Evolutionary conservation across 2,888 invertebrate species (phyloP), one percentile per base, ranked within the genome.

Genomic region (Napeogenes inachia): DNA sequence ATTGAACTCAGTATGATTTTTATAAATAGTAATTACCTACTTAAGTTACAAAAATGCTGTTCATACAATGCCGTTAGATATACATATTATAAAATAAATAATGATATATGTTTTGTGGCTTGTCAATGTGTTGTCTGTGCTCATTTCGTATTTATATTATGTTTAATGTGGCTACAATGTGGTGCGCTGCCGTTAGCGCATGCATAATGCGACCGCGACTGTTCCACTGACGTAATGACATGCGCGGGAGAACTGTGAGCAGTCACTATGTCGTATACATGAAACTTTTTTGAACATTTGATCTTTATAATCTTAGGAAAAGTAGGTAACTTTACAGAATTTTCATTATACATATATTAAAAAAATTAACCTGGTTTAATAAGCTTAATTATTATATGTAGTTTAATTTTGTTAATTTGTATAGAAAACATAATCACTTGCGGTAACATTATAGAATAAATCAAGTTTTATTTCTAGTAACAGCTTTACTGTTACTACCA

Each of bases 141-240:
- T 30, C 50, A 50, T 30, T 50, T 21, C 30, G 21, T 5, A 13
- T n/a, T 21, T 13, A 13, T 50, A 30, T 10, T 30, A 50, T 30
- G 50, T 50, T 21, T 50, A 30, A 50, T 42, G 30, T 50, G 8
- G 30, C 30, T 21, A 50, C 50, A 50, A 30, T 50, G 50, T 30
- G 8, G 21, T 21, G 12, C 50, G 50, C 30, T 50, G 86, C 88
- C 87, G 87, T 87, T 88, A 87, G 72, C 70, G 79, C 78, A 85
- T 85, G 80, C 81, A 72, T 85, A 84, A 86, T 86, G 79, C 71
- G 75, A 50, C 76, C 82, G 42, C 42, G 42, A 78, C 76, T 82
- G 77, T 77, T 80, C 75, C 73, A 78, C 79, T 77, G 77, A 80
- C 76, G 79, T 82, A 81, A 82, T 82, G 80, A 79, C 80, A 81